Evolutionary conservation across 64 coral and sea anemone genomes (phyloP), one percentile per base, ranked within the genome.

Genomic region (Pocillopora damicornis): DNA sequence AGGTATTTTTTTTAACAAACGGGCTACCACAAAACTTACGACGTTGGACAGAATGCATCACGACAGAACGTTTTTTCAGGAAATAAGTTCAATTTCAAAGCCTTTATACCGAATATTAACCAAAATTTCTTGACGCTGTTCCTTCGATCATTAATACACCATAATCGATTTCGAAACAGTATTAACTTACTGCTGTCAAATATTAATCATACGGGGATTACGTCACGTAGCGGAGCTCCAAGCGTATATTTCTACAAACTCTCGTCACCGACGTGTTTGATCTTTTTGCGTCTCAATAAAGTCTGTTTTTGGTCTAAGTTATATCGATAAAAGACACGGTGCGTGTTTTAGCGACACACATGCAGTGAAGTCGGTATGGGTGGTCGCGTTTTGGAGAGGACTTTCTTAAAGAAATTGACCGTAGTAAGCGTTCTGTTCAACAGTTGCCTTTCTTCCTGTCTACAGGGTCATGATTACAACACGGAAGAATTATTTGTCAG

Each of bases 381-480:
- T 76, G 75, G 35, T 71, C 75, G 38, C 7, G 57, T 62, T 60
- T 34, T 80, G 1, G 34, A 80, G 56, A 60, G 58, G 26, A 61
- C 17, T 18, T 35, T 63, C 68, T 66, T 17, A 15, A 57, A 35
- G 7, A 51, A 79, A 60, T 79, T n/a, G 15, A 30, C 61, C 9
- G 37, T 4, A 65, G 63, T 72, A 9, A 85, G 15, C 38, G 1
- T 83, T 18, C 22, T 69, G 17, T 56, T 85, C 20, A 3, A 34
- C 13, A 51, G 13, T 63, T 12, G 16, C 66, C 17, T 51, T 51
- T 58, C 56, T 72, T 42, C 18, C 80, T 73, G 65, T 18, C 65
- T 71, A 58, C 81, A 85, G 81, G 81, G 16, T 85, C 81, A 85
- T 85, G 37, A 85, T 65, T 85, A 42, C 81, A 85, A 73, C 81